Evolutionary conservation across 2,113 vertebrate genomes (phyloP).

Genomic region (western clawed frog (Xenopus tropicalis)): UCB_Xtro_10.0 CM004443.2:164773501-164774000

Average conservation of each 20-base stretch:
- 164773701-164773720: no score
- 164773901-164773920: conserved; percentile 68
- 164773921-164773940: conserved; percentile 78
- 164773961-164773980: conserved; percentile 68
- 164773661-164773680: no score
- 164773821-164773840: conserved; percentile 11
- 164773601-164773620: no score
- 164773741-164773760: conserved; percentile 13
- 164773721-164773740: background rate
- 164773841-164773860: conserved; percentile 33
- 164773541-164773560: no score
- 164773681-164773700: background rate
- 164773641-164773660: no score
- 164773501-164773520: no score
- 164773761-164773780: background rate
- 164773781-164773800: conserved; percentile 8
- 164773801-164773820: conserved; percentile 43
- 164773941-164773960: conserved; percentile 71
- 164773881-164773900: conserved; percentile 73
- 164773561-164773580: no score
- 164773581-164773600: no score
- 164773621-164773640: no score
- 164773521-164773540: no score
- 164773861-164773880: conserved; percentile 38
- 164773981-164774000: conserved; percentile 70